These are phyloP conservation scores for Papilio glaucus DNA, from an alignment of 1,140 invertebrate genomes.

Conservation along the genomic window DNA sequence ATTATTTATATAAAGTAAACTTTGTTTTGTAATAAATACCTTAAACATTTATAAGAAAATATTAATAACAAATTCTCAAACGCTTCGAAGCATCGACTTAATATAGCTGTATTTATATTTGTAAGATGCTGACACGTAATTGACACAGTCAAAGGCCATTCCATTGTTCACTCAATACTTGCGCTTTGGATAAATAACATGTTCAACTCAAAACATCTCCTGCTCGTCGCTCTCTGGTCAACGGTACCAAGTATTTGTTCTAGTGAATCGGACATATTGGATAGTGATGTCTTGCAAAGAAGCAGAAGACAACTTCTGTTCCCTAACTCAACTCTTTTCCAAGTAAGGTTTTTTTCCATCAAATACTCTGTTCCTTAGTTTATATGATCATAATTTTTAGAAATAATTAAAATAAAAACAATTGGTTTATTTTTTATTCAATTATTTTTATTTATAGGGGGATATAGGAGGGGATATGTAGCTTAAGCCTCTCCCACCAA, in stretches of 20 bases:
- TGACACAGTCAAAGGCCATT: not conserved
- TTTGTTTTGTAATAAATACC: not conserved
- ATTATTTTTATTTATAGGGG: no score
- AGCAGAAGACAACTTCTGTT: conserved; percentile 70
- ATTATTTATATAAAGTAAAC: no score
- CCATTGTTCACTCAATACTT: conserved; percentile 30
- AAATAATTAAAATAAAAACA: no score
- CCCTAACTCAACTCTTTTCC: conserved; percentile 70
- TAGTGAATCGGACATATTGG: conserved; percentile 29
- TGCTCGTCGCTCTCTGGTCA: conserved; percentile 29
- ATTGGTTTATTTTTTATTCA: no score
- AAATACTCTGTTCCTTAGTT: no score
- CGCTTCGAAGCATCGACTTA: not conserved
- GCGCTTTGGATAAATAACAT: conserved; percentile 41
- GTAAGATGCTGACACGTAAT: conserved; percentile 29
- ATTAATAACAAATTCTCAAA: not conserved
- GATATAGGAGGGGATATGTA: no score
- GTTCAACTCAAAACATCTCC: conserved; percentile 33
- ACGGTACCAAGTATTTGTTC: conserved; percentile 7
- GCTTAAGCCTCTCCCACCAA: no score
- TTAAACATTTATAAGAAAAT: not conserved
- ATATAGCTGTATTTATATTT: not conserved
- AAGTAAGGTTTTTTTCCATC: conserved; percentile 63
- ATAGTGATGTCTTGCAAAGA: conserved; percentile 51
- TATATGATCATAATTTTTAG: no score